Evolutionary conservation across 2,797 vertebrate species (phyloP).

Genomic region (Rallus crepitans): DNA sequence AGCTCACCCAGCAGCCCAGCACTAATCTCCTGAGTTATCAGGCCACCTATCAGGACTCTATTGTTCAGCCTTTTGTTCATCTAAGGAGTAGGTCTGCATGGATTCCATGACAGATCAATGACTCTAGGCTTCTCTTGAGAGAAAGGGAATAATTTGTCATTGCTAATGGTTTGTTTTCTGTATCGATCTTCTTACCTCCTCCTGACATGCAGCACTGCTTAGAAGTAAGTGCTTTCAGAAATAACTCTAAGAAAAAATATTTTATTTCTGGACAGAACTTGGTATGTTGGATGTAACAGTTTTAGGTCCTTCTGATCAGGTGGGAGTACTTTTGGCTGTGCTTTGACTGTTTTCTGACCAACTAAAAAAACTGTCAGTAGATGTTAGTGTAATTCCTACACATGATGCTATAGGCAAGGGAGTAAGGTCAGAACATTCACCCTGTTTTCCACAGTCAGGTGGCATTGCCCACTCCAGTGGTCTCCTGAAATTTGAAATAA

Average conservation of each 20-base stretch:
- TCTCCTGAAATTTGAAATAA: neutral
- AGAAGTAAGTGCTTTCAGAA: neutral
- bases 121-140: neutral
- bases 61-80: neutral
- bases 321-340: neutral
- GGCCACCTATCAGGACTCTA: neutral
- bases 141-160: constrained; percentile 5
- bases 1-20: neutral
- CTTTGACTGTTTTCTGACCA: neutral
- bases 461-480: neutral
- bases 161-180: constrained; percentile 35
- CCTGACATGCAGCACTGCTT: neutral
- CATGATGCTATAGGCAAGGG: neutral
- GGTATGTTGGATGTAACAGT: rapidly evolving
- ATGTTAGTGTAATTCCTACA: neutral
- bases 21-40: constrained; percentile 38
- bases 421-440: neutral
- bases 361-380: neutral
- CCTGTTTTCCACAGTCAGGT: neutral
- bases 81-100: neutral
- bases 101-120: constrained; percentile 46
- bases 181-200: neutral
- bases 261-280: neutral
- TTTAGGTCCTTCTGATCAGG: neutral
- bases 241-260: neutral